phyloP scores from a whole-genome alignment of 1,140 invertebrate genomes.

The Drosophila biarmipes region DNA sequence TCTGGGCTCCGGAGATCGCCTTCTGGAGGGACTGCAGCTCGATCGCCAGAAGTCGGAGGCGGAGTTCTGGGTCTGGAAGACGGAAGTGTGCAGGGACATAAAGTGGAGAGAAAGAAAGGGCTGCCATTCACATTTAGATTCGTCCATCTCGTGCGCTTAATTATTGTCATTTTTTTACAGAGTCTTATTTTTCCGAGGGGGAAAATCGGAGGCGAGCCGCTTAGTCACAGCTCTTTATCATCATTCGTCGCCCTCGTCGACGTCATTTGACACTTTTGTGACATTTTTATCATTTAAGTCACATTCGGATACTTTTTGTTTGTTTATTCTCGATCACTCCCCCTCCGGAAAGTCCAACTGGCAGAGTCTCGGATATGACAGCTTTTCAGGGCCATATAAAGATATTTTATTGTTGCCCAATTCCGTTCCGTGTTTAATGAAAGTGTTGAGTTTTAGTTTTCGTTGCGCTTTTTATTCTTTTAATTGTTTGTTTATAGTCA shows the following conservation, averaged over 20 bases:
- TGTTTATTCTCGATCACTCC: constrained; percentile 41
- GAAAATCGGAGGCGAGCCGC: constrained; percentile 38
- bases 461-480: constrained; percentile 63
- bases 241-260: constrained; percentile 78
- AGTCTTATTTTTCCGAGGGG: constrained; percentile 11
- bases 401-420: constrained; percentile 80
- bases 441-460: constrained; percentile 80
- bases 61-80: constrained; percentile 1
- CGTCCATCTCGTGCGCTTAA: constrained; percentile 68
- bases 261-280: constrained; percentile 78
- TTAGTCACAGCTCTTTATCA: constrained; percentile 78
- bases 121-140: constrained; percentile 54
- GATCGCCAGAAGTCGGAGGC: constrained; percentile 50
- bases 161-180: constrained; percentile 71
- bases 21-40: constrained; percentile 42
- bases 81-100: constrained; percentile 26
- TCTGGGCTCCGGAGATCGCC: constrained; percentile 8
- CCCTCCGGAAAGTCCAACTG: not conserved
- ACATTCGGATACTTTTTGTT: constrained; percentile 58
- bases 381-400: constrained; percentile 59
- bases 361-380: constrained; percentile 48
- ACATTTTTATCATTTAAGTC: constrained; percentile 83
- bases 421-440: constrained; percentile 63
- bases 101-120: constrained; percentile 32
- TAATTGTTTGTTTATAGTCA: constrained; percentile 82